Evolutionary conservation across 2,888 invertebrate genomes (phyloP), one percentile per base, ranked within the genome.

Genomic region (Tachystola acroxantha): DNA sequence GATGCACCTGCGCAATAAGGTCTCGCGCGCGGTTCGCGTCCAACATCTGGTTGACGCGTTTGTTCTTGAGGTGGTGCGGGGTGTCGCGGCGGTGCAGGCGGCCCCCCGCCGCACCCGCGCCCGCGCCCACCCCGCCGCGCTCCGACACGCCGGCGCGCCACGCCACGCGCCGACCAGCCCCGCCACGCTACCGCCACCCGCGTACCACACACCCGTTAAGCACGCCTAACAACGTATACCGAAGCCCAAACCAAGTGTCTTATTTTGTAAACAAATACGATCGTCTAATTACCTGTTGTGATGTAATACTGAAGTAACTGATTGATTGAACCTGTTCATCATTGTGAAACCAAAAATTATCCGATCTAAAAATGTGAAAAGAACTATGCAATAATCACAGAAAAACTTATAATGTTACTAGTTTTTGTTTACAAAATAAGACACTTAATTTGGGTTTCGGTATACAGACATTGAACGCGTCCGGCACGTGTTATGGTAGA

Each of bases 61-160:
- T 98, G 89, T 98, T 98, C 91, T 99, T 99, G 69, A 98, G 91
- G 82, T 99, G 98, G 89, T 99, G 99, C 32, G 99, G 99, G 12
- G 99, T 99, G 88, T 99, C 99, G 62, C 99, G 92, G 43, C 95
- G 91, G 71, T 96, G 93, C 43, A 97, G 91, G 42, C 92, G 89
- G 62, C 90, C 91, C 37, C 91, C 91, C 48, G 76, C 82, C 51
- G 82, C 86, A 10, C 43, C 85, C 85, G 47, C 66, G 72, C 40
- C 43, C 32, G 50, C 54, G 32, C 49, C 57, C 63, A 79, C 53
- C 65, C 37, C 52, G 25, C 85, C 57, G 39, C 67, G 63, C 45
- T 67, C 71, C 47, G 61, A 57, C 40, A 68, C 69, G 12, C 64
- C 63, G 26, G 66, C 57, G 74, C 92, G 92, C 67, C 91, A 93